A percentile compares a stretch with the other conserved stretches of the same genome.
These are phyloP conservation scores for Formica exsecta DNA, from an alignment of 1,140 invertebrate species.

Conservation along the genomic window DNA sequence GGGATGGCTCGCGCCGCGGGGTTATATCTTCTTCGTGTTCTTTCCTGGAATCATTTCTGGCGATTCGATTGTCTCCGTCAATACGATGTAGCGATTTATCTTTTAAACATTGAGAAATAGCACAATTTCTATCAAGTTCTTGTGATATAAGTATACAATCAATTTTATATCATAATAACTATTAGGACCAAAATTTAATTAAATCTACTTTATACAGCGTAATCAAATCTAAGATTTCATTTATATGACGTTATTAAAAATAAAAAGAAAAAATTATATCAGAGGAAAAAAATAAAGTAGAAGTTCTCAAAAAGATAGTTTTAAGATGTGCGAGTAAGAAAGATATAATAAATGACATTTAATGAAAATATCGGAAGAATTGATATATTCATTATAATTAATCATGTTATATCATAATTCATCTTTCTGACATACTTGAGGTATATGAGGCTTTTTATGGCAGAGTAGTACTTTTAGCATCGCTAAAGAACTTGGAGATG, in stretches of 20 bases:
- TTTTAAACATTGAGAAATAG: slow-evolving; percentile 15
- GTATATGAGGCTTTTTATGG: slow-evolving; percentile 40
- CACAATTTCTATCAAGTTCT: slow-evolving; percentile 14
- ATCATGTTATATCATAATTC: slow-evolving; percentile 34
- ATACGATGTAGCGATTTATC: slow-evolving; percentile 35
- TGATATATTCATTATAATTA: slow-evolving; percentile 27
- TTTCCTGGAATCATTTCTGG: neutral
- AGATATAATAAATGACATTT: neutral
- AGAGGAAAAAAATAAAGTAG: neutral
- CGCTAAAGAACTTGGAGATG: slow-evolving; percentile 50
- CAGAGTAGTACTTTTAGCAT: slow-evolving; percentile 32
- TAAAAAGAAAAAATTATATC: neutral
- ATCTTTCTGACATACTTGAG: slow-evolving; percentile 42
- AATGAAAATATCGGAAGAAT: neutral
- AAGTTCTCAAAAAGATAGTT: neutral
- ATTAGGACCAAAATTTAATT: slow-evolving; percentile 5
- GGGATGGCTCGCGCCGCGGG: neutral
- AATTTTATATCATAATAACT: neutral
- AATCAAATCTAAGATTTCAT: slow-evolving; percentile 4
- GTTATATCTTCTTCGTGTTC: slow-evolving; percentile 28
- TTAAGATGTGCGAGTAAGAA: neutral
- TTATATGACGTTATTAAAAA: neutral
- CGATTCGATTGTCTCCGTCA: slow-evolving; percentile 21
- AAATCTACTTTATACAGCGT: no score
- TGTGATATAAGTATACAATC: slow-evolving; percentile 11